Evolutionary conservation across 1,140 invertebrate genomes (phyloP), one percentile per base, ranked within the genome.

Genomic region (Euwallacea similis): DNA sequence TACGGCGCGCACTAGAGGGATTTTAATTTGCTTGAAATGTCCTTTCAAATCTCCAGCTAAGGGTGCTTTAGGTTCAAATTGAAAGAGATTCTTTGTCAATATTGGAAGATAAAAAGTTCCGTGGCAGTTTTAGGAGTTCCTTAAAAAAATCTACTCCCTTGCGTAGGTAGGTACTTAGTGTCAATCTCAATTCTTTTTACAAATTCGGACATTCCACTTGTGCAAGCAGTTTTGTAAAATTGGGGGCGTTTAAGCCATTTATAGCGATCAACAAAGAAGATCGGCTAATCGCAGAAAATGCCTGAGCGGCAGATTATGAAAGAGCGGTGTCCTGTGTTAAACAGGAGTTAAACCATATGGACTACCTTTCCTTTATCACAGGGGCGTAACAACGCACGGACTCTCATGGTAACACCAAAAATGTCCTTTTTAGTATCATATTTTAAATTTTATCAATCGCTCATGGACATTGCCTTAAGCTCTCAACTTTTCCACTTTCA

Each of bases 181-280:
- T 72, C 71, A 72, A 67, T 72, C 71, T 62, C 50, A 58, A 72
- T 72, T 68, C 44, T 59, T 42, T 10, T 10, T 67, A 67, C 33
- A 55, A 15, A 44, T 68, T 68, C 60, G 71, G 65, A 72, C 65
- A 68, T 72, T 67, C 59, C 71, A 72, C 71, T 72, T 72, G 71
- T 68, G 71, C 71, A 67, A 67, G n/a, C 63, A 61, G 50, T 61
- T 67, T 15, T 54, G 56, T 9, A 67, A 72, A 62, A 66, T 55
- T 72, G 71, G 71, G 71, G 71, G 71, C 65, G 65, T 47, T 66
- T 72, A 72, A 72, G 71, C 71, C 71, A 72, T 72, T 72, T 72
- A 72, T 63, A 72, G 54, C 65, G 61, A 71, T 71, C 62, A 65
- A 71, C 69, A 71, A 71, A 69, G 62, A 62, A 46, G 70, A 68